Conservation (phyloP, 2,888 invertebrate genomes). For the Patella depressa region DNA sequence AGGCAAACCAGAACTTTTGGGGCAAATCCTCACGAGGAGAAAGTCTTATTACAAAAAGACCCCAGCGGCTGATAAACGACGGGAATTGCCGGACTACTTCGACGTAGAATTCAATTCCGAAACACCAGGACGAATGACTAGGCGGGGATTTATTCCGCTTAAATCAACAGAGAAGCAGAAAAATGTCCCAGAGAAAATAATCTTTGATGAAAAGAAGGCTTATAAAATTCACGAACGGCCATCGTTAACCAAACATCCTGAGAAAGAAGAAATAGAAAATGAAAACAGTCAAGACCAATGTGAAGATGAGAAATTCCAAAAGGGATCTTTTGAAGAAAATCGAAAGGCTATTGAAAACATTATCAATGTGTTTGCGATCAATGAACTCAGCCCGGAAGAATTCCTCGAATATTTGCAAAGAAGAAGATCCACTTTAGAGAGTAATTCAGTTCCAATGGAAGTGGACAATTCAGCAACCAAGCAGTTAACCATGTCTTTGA, state of each 20-base stretch:
- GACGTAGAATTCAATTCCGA: constrained; percentile 11
- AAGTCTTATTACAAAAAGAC: constrained; percentile 35
- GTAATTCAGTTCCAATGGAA: too few species aligned
- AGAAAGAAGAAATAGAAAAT: background rate
- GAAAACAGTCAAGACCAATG: background rate
- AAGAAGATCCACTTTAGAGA: background rate
- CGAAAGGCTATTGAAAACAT: constrained; percentile 25
- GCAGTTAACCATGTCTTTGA: too few species aligned
- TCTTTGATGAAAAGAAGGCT: background rate
- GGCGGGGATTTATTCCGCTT: background rate
- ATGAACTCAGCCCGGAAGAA: constrained; percentile 56
- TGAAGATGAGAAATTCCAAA: background rate
- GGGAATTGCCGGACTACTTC: constrained; percentile 16
- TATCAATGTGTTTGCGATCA: constrained; percentile 45
- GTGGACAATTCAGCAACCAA: too few species aligned
- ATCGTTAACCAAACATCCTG: constrained; percentile 7
- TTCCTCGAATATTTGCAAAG: constrained; percentile 30
- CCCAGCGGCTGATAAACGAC: background rate
- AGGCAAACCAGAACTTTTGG: constrained; percentile 45
- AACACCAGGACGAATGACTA: background rate
- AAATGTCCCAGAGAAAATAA: constrained; percentile 1
- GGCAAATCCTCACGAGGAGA: constrained; percentile 36
- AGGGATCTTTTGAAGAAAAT: background rate
- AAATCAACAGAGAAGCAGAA: background rate
- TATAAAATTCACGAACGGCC: constrained; percentile 9